phyloP scores from a whole-genome alignment of 2,888 invertebrate genomes.

The Zeuzera pyrina region DNA sequence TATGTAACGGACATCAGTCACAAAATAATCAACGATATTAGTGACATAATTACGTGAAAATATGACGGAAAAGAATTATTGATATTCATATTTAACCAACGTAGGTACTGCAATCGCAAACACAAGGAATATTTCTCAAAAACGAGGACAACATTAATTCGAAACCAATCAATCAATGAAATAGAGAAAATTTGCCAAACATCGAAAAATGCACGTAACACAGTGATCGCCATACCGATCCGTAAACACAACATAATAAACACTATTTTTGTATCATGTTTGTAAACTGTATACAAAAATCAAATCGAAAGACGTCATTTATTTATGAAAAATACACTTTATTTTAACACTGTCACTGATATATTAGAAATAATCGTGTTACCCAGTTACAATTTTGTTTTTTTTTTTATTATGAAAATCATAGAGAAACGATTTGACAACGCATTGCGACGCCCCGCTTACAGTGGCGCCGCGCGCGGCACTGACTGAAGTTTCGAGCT shows the following conservation, averaged over 20 bases:
- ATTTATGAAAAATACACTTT: conserved; percentile 6
- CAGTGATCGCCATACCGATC: conserved; percentile 53
- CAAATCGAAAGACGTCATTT: neutral
- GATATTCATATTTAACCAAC: no score
- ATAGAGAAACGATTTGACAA: conserved; percentile 26
- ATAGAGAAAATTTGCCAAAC: no score
- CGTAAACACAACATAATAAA: conserved; percentile 52
- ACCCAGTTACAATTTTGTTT: conserved; percentile 4
- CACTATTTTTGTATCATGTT: conserved; percentile 57
- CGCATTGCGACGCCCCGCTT: conserved; percentile 57
- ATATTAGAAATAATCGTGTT: neutral
- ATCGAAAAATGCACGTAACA: no score
- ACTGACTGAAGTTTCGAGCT: conserved; percentile 49
- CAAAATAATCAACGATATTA: no score
- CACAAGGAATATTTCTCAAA: no score
- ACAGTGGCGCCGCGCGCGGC: conserved; percentile 66
- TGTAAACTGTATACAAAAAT: conserved; percentile 29
- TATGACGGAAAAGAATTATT: no score
- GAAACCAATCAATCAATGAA: conserved; percentile 16
- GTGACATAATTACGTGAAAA: no score
- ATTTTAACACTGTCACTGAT: no score
- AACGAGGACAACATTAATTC: conserved; percentile 1
- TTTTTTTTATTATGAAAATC: conserved; percentile 21
- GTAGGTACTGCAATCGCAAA: no score
- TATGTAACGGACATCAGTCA: no score